These are phyloP conservation scores for Lithobates sylvaticus DNA, from an alignment of 2,797 vertebrate genomes.

Conservation along the genomic window DNA sequence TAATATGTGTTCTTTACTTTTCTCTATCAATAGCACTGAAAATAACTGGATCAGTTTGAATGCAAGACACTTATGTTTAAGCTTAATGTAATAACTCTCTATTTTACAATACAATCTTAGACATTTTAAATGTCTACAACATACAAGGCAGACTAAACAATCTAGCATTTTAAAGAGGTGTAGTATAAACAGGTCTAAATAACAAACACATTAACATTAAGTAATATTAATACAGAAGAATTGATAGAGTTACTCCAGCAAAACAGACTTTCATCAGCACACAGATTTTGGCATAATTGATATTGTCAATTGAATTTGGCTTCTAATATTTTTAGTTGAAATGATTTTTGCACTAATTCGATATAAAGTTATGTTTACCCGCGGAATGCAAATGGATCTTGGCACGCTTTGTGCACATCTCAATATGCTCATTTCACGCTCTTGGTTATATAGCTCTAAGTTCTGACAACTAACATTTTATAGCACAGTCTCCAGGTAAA, in stretches of 20 bases:
- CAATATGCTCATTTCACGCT: slow-evolving; percentile 60
- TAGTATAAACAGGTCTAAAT: not conserved
- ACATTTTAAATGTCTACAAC: not conserved
- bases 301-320: slow-evolving; percentile 39
- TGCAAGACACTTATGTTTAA: not conserved
- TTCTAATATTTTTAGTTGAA: slow-evolving; percentile 53
- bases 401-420: slow-evolving; percentile 45
- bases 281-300: not conserved
- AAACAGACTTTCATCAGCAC: not conserved
- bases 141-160: not conserved
- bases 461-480: slow-evolving; percentile 50
- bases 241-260: not conserved
- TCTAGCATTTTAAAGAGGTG: not conserved
- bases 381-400: slow-evolving; percentile 51
- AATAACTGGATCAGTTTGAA: not conserved
- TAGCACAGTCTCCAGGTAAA: slow-evolving; percentile 64
- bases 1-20: not conserved
- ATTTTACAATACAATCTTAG: not conserved
- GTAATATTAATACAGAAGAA: not conserved
- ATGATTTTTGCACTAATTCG: slow-evolving; percentile 54
- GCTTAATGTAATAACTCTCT: not conserved
- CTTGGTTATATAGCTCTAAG: slow-evolving; percentile 53
- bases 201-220: slow-evolving; percentile 22
- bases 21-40: not conserved
- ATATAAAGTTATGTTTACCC: slow-evolving; percentile 57